Conservation (phyloP, 2,888 invertebrate genomes). For the Limnephilus marmoratus region DNA sequence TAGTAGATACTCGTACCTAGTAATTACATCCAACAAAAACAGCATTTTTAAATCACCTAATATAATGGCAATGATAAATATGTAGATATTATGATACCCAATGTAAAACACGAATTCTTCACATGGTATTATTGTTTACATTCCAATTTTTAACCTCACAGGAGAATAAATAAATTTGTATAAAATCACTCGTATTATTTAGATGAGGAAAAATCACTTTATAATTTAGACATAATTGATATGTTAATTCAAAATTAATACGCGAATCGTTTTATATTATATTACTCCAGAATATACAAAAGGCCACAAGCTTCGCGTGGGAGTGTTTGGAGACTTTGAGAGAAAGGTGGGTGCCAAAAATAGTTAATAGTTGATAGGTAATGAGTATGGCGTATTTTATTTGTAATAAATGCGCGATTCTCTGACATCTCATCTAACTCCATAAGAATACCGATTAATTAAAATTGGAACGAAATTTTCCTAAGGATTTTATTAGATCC, state of each 20-base stretch:
- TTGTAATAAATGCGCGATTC: neutral
- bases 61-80: no score
- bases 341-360: neutral
- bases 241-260: no score
- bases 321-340: neutral
- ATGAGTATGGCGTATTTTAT: neutral
- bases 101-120: no score
- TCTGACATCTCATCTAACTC: neutral
- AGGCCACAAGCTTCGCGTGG: neutral
- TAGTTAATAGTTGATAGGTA: neutral
- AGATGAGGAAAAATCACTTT: neutral
- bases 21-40: no score
- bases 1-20: no score
- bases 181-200: neutral
- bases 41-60: no score
- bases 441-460: neutral
- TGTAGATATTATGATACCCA: no score
- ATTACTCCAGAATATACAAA: neutral
- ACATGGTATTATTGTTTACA: no score
- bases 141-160: no score
- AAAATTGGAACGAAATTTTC: neutral
- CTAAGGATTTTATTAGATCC: neutral
- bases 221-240: neutral
- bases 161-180: neutral
- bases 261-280: neutral